Conservation (phyloP, 2,888 invertebrate species). For the Lycia hirtaria region DNA sequence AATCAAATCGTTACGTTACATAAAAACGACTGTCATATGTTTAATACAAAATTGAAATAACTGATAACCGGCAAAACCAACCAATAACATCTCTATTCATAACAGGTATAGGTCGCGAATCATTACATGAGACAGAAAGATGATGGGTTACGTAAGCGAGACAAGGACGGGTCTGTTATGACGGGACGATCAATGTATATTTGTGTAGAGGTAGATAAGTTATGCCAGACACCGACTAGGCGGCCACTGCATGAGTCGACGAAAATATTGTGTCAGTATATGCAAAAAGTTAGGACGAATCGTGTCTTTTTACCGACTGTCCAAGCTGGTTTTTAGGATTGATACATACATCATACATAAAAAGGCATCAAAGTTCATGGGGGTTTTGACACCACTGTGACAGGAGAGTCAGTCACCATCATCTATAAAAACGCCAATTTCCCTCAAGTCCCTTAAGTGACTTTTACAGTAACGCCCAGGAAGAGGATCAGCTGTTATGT, state of each 20-base stretch:
- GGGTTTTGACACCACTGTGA: too few relatives aligned
- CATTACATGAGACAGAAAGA: slow-evolving; percentile 37
- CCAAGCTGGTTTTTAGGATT: too few relatives aligned
- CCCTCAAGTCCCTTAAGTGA: too few relatives aligned
- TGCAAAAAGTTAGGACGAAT: neutral
- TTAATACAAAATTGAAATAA: neutral
- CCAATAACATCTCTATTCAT: slow-evolving; percentile 27
- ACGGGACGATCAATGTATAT: neutral
- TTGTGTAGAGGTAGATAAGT: slow-evolving; percentile 5
- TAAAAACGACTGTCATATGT: neutral
- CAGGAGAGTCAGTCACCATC: too few relatives aligned
- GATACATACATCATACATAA: too few relatives aligned
- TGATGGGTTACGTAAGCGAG: neutral
- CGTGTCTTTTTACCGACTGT: too few relatives aligned
- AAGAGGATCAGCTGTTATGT: too few relatives aligned
- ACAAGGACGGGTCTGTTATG: slow-evolving; percentile 22
- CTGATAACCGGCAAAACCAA: slow-evolving; percentile 25
- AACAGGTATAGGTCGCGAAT: slow-evolving; percentile 48
- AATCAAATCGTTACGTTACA: too few relatives aligned
- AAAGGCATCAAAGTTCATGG: too few relatives aligned
- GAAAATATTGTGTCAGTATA: slow-evolving; percentile 1
- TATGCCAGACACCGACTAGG: slow-evolving; percentile 4
- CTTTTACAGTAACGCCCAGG: too few relatives aligned
- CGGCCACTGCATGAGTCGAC: neutral
- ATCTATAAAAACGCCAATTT: too few relatives aligned